These are phyloP conservation scores for Parascotia fuliginaria DNA, from an alignment of 2,888 invertebrate genomes.

Conservation along the genomic window DNA sequence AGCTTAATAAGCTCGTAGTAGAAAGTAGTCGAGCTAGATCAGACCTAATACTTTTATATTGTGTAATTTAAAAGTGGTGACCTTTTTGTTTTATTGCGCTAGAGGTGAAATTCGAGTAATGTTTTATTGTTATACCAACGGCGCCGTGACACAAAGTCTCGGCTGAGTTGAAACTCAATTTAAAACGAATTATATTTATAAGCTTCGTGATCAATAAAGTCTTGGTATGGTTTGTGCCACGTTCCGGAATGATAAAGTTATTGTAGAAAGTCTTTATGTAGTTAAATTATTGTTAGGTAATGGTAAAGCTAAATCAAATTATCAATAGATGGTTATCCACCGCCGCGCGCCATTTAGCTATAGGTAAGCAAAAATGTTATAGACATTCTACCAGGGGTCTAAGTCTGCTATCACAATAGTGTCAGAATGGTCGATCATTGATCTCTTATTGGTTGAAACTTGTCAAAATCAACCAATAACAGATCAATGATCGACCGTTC, in stretches of 20 bases:
- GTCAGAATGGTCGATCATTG: too few species aligned
- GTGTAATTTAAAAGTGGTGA: constrained; percentile 30
- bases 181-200: constrained; percentile 10
- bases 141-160: constrained; percentile 2
- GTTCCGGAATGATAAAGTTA: neutral
- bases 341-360: too few species aligned
- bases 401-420: too few species aligned
- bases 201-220: neutral
- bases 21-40: constrained; percentile 58
- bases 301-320: neutral
- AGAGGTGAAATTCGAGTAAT: constrained; percentile 15
- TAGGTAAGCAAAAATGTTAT: too few species aligned
- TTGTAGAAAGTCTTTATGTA: neutral
- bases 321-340: too few species aligned
- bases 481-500: too few species aligned
- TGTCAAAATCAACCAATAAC: too few species aligned
- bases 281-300: too few species aligned
- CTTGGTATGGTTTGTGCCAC: neutral
- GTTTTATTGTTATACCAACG: constrained; percentile 17
- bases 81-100: constrained; percentile 27
- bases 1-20: constrained; percentile 70
- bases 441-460: too few species aligned
- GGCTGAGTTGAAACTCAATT: constrained; percentile 1
- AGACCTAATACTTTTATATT: constrained; percentile 31
- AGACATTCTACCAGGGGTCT: too few species aligned